Evolutionary conservation across 2,888 invertebrate species (phyloP).

Genomic region (Cerceris rybyensis): DNA sequence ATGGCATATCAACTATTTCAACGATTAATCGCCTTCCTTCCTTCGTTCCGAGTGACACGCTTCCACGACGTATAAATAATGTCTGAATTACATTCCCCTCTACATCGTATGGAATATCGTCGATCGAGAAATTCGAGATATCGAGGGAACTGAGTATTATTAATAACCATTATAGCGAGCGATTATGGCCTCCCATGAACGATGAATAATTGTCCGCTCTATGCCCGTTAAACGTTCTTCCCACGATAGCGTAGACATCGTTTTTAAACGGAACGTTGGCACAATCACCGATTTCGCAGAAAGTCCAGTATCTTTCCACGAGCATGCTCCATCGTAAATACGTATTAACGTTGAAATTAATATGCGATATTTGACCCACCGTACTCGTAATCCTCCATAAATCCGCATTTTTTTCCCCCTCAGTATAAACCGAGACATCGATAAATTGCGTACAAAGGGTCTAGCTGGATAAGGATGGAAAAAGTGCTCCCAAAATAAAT

Average conservation of each 20-base stretch:
- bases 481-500: no score
- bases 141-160: constrained; percentile 27
- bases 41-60: no score
- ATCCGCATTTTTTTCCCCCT: no score
- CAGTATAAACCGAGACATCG: no score
- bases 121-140: constrained; percentile 32
- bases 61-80: not conserved
- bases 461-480: no score
- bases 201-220: constrained; percentile 37
- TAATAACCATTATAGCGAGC: constrained; percentile 44
- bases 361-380: not conserved
- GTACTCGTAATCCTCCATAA: no score
- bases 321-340: not conserved
- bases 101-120: constrained; percentile 29
- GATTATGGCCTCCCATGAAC: constrained; percentile 47
- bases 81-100: constrained; percentile 23
- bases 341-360: not conserved
- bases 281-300: not conserved
- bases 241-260: constrained; percentile 50
- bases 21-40: no score
- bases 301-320: not conserved
- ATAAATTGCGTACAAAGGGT: no score
- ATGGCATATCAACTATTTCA: no score
- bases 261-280: constrained; percentile 32
- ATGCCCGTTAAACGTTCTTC: constrained; percentile 43